Base-by-base conservation (phyloP, 2,888 invertebrate genomes). In the Trilocha varians region DNA sequence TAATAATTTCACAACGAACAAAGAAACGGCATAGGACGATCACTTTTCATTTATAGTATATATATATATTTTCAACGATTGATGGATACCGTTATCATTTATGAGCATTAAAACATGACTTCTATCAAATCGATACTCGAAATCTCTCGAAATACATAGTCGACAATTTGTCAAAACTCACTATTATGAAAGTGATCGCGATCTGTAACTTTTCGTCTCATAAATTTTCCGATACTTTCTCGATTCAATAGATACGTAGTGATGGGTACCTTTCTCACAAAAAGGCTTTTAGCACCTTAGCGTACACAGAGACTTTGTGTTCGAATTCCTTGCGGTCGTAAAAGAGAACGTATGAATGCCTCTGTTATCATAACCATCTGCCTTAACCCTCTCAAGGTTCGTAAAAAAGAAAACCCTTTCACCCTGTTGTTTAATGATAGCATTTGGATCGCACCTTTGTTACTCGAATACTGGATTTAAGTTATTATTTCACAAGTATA, bases 181-280 rank as follows among this genome's bases (percentile, higher is more conserved):
- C 34, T 11, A 36, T 17, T 35, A 13, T 13, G 35, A 38, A 38
- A 14, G 25, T 34, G 16, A 39, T 17, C 16, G 39, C 48, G 45
- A 57, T 50, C 55, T 53, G 55, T 59, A 57, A 62, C 62, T 67
- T 65, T 62, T 63, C 63, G 62, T 55, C 54, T 62, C 69, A 65
- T 68, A 70, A 75, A 75, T 68, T 72, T 65, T 65, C 65, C 71
- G 62, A 65, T 65, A 64, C 58, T 51, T 59, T 59, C 54, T 53
- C 66, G 55, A 69, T 72, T 70, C 65, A 74, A 73, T 70, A 61
- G 68, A 59, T 47, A 60, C 53, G 54, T 50, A 50, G 55, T 55
- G 66, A 62, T 57, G 60, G 49, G 57, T 54, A 53, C 52, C 53
- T 65, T 63, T 58, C 58, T 52, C 62, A 75, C 70, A 75, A 78